Evolutionary conservation across 2,797 vertebrate species (phyloP), one percentile per base, ranked within the genome.

Genomic region (Trematomus bernacchii): DNA sequence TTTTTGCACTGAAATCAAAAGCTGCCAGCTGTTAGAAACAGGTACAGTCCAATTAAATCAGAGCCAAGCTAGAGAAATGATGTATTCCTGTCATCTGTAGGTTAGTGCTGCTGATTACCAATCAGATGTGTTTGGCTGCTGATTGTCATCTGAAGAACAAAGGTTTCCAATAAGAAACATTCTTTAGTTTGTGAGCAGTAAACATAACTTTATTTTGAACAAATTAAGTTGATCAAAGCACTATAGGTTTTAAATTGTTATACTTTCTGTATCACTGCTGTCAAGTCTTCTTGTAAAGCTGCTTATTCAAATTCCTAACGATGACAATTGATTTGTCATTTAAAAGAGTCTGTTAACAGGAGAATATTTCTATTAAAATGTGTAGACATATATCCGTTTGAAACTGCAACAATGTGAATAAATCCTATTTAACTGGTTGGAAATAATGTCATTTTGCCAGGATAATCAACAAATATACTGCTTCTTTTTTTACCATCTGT

Each of bases 1-100:
- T 55, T 66, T 61, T 64, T 9, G 0, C 23, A 40, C 48, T 70
- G 60, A 79, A 84, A 81, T 78, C 70, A 81, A 53, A 83, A 69
- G 59, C 84, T 81, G 69, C 60, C 68, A 65, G 74, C 74, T 75
- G 42, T 73, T 66, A 57, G n/a, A 59, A 87, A 76, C 74, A 83
- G 74, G 72, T 66, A 55, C 44, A 16, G 65, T 84, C 48, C 79
- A 60, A 71, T 78, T 76, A 71, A 72, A 85, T 80, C 74, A 73
- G 70, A 15, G 33, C 67, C 48, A 10, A 46, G 40, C 70, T 30
- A 46, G 51, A 55, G 46, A 71, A 65, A 68, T 48, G 11, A 87
- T 52, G 53, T 14, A 85, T 52, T 43, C 42, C 53, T 70, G 61
- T 61, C 23, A 60, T 54, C 55, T 67, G 40, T 30, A 44, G 43